These are phyloP conservation scores for Catagonus wagneri DNA, from an alignment of 2,113 vertebrate genomes.

Conservation along the genomic window DNA sequence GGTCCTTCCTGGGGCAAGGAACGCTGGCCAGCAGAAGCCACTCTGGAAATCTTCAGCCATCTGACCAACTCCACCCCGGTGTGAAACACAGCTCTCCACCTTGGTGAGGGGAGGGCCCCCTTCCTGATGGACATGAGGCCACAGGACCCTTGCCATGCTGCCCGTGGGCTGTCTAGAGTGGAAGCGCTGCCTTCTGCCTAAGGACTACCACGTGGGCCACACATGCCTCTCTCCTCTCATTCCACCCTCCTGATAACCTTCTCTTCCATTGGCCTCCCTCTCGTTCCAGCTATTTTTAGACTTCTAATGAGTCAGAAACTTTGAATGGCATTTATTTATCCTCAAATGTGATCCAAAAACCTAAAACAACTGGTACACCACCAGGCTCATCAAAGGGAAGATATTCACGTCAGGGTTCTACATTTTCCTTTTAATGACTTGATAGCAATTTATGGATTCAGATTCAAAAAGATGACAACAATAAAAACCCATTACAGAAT, in stretches of 20 bases:
- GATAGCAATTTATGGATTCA: background rate
- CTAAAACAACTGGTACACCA: rapidly evolving
- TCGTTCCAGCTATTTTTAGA: background rate
- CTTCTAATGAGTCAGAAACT: conserved; percentile 65
- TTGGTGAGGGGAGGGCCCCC: too few species aligned
- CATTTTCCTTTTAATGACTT: conserved; percentile 33
- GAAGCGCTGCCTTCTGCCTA: rapidly evolving
- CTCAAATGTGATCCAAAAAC: background rate
- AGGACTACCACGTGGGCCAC: rapidly evolving
- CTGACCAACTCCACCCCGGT: background rate
- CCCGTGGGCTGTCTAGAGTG: too few species aligned
- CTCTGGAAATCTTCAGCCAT: rapidly evolving
- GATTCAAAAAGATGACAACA: background rate
- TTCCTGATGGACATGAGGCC: background rate
- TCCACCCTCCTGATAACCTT: rapidly evolving
- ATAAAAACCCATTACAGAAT: background rate
- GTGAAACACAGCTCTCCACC: too few species aligned
- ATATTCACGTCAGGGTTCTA: rapidly evolving
- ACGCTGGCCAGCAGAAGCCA: rapidly evolving
- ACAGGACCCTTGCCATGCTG: rapidly evolving
- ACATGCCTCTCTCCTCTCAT: rapidly evolving
- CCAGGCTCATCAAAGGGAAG: conserved; percentile 52
- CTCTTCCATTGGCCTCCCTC: rapidly evolving
- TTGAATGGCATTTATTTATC: background rate
- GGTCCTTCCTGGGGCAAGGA: rapidly evolving